These are phyloP conservation scores for Drosophila multiciliata DNA, from an alignment of 2,888 invertebrate genomes.

Conservation along the genomic window DNA sequence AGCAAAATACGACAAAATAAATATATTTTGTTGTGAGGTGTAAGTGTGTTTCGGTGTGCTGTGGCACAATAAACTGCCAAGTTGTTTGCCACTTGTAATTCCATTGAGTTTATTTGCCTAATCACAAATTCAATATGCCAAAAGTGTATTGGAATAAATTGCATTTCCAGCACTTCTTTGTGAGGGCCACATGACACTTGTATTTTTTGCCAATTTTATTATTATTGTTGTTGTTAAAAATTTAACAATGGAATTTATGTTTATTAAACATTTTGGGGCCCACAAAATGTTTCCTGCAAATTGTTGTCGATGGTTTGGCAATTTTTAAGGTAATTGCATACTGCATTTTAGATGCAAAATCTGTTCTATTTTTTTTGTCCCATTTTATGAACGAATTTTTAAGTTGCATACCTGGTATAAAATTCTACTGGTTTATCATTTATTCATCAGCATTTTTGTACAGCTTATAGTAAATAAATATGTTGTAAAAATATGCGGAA, in stretches of 20 bases:
- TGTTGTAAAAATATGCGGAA: background rate
- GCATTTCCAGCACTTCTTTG: slow-evolving; percentile 53
- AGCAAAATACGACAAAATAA: slow-evolving; percentile 53
- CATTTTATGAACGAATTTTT: slow-evolving; percentile 42
- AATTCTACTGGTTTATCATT: slow-evolving; percentile 2
- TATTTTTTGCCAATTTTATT: slow-evolving; percentile 6
- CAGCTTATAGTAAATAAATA: background rate
- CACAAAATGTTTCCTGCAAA: slow-evolving; percentile 38
- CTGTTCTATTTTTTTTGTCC: slow-evolving; percentile 13
- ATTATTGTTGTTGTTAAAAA: slow-evolving; percentile 11
- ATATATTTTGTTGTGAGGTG: slow-evolving; percentile 12
- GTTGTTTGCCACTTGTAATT: slow-evolving; percentile 69
- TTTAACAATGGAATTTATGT: slow-evolving; percentile 40
- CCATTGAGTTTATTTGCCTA: slow-evolving; percentile 77
- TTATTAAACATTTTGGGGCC: slow-evolving; percentile 44
- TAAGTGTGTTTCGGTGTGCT: slow-evolving; percentile 9
- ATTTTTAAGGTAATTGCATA: slow-evolving; percentile 63
- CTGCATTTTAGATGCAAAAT: slow-evolving; percentile 61
- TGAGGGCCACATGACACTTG: slow-evolving; percentile 37
- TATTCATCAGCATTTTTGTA: background rate
- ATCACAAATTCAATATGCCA: slow-evolving; percentile 79
- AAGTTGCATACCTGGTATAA: slow-evolving; percentile 17
- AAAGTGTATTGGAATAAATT: slow-evolving; percentile 80
- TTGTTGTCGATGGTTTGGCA: slow-evolving; percentile 30
- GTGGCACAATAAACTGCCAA: slow-evolving; percentile 55